Base-by-base conservation (phyloP, 92 coral and sea anemone species). In the Pocillopora meandrina region DNA sequence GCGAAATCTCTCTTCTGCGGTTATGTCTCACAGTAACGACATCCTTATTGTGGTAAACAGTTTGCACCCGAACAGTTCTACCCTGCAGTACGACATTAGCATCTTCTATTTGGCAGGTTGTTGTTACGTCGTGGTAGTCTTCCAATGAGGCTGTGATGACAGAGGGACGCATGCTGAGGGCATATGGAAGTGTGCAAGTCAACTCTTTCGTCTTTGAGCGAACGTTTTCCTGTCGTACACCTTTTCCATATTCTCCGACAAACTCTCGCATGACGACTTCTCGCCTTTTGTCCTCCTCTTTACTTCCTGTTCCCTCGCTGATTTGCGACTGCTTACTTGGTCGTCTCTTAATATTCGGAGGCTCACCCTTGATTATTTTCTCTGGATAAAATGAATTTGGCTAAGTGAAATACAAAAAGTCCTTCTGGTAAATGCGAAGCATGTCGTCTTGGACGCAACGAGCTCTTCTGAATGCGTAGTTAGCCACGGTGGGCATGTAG, bases 191-290 rank as follows among this genome's bases (percentile, higher is more conserved):
- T 64, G 88, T 82, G 66, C 88, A 82, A 52, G 91, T 90, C 33
- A 87, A 63, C 86, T 87, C 86, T 60, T n/a, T n/a, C n/a, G n/a
- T n/a, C n/a, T n/a, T n/a, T n/a, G n/a, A 83, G 61, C 86, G 79
- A 52, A 87, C 85, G 57, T 82, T 87, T 82, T 75, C 93, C 72
- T 90, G 93, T 47, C 91, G 56, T 61, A 90, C 93, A 19, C 82
- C 88, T 61, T 78, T 77, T 73, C 93, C 88, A 78, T 77, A 82
- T 59, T 87, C 93, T 33, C 82, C 34, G 21, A 57, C 83, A 78
- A 90, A 83, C 36, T 90, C 93, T 82, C 76, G 36, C 93, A 87
- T 87, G 56, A 65, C 72, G 61, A 23, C 23, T 87, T 74, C 86
- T 76, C 89, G 76, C 74, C 86, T 80, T 66, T 61, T 65, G 67